Base-by-base conservation (phyloP, 2,888 invertebrate species). In the Pantelozetes paolii region DNA sequence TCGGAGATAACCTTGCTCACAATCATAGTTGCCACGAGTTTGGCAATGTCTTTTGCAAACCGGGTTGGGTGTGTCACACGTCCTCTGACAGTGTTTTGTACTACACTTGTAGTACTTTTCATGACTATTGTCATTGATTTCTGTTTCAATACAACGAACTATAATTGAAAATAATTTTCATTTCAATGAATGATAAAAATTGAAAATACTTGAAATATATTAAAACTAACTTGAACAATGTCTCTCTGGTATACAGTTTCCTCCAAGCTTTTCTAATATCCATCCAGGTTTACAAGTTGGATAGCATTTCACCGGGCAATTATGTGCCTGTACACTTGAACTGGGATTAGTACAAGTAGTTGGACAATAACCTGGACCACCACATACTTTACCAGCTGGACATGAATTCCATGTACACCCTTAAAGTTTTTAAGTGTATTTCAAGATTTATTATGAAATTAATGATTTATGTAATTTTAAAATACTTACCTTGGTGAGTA, bases 151-250 rank as follows among this genome's bases (percentile, higher is more conserved):
- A 36, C 36, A 36, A 9, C 9, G 9, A n/a, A n/a, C n/a, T n/a
- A 20, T 50, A 20, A 50, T 23, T 20, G 6, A 11, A n/a, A 50
- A 23, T 45, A 15, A 15, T 45, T 45, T 15, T 45, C 45, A 36
- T 36, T 6, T 6, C 8, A 45, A 45, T 45, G 11, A 15, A 45
- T 45, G 45, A 15, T 15, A 6, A 45, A 36, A 48, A 9, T n/a
- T 18, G 3, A 48, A 11, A n/a, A 48, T 48, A 15, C 6, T 18
- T n/a, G 20, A 48, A 48, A 48, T 48, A 48, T 48, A 48, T 6
- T 48, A 6, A n/a, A n/a, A 57, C 62, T 62, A 5, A 62, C 62
- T 62, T n/a, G 62, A 32, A 62, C 62, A 62, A 32, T 62, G 32
- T 2, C 32, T 1, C 32, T 32, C 30, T 32, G 62, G 62, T n/a